Evolutionary conservation across 2,113 vertebrate genomes (phyloP), one percentile per base, ranked within the genome.

Genomic region (Muntiacus reevesi): DNA sequence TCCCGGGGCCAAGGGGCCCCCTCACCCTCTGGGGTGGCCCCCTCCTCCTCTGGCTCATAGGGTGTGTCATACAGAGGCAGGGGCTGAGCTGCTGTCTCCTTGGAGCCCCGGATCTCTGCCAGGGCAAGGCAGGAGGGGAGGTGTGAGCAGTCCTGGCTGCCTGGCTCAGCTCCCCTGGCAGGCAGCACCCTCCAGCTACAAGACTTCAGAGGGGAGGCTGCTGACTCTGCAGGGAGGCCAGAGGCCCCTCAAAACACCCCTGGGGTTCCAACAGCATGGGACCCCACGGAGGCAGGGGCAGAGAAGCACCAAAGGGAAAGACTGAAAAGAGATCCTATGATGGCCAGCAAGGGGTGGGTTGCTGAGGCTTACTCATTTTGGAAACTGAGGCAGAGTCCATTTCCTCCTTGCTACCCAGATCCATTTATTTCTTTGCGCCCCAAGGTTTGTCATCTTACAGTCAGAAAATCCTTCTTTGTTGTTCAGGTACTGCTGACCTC

Each of bases 11-110:
- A 97, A 8, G 98, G 93, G 0, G 97, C 95, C 16, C 95, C 98
- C 74, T 99, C 99, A 0, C 98, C 90, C 47, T 99, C 99, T 0
- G 98, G 97, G 47, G 99, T 99, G 1, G 98, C 95, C 5, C 99
- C 99, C 4, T 99, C 99, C 59, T 99, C 99, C 52, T 98, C 93
- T 1, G 98, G 98, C 97, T 99, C 99, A 0, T 99, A 99, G 0
- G 99, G 99, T 7, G 99, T 99, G 92, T 99, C 99, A 0, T 99
- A 99, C n/a, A 99, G 98, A 97, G 99, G 99, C 96, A 97, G 98
- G 0, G 97, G 99, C 98, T 96, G 98, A 43, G 57, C 19, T 0
- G 99, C 97, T 2, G 98, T 97, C 50, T 99, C 99, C 96, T 99
- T 98, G 83, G 99, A 98, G 64, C 98, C 98, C 50, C 99, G 99